A percentile compares a stretch with the other conserved stretches of the same genome.
These are phyloP conservation scores for Tenebrosternarchus preto DNA, from an alignment of 2,113 vertebrate genomes.

Conservation along the genomic window DNA sequence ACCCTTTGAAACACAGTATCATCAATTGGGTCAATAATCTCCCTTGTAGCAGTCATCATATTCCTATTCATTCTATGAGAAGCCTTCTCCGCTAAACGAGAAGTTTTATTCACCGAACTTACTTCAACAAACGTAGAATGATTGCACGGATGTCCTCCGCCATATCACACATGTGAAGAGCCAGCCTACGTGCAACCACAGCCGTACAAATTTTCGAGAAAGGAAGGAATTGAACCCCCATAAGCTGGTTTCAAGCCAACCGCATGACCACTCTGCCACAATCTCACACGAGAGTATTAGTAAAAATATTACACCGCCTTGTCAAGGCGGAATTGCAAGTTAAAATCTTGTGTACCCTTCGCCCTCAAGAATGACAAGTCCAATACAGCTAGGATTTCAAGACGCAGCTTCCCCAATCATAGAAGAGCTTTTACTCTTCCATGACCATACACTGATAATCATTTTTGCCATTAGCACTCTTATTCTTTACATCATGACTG, in stretches of 20 bases:
- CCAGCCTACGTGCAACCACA: conserved; percentile 41
- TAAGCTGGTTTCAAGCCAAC: conserved; percentile 58
- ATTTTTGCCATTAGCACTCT: conserved; percentile 47
- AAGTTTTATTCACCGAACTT: conserved; percentile 19
- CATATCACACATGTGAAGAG: conserved; percentile 58
- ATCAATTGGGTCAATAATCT: background rate
- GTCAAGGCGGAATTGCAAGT: conserved; percentile 53
- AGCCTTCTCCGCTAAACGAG: conserved; percentile 55
- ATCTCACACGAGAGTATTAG: conserved; percentile 54
- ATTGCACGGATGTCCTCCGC: conserved; percentile 52
- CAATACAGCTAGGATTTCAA: conserved; percentile 58
- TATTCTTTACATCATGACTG: conserved; percentile 53
- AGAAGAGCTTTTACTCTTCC: conserved; percentile 58
- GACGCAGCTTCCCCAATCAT: conserved; percentile 57
- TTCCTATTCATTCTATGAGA: conserved; percentile 59
- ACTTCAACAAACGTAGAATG: conserved; percentile 48
- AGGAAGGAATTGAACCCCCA: conserved; percentile 60
- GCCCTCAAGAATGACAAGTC: conserved; percentile 54
- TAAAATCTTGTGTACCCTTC: conserved; percentile 37
- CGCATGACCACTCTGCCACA: conserved; percentile 60
- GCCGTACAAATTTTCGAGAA: conserved; percentile 36
- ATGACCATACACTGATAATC: conserved; percentile 57
- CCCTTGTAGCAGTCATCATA: conserved; percentile 5
- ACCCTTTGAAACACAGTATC: conserved; percentile 1
- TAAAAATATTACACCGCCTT: conserved; percentile 53